These are phyloP conservation scores for Heteractis magnifica DNA, from an alignment of 92 coral and sea anemone species.

Conservation along the genomic window DNA sequence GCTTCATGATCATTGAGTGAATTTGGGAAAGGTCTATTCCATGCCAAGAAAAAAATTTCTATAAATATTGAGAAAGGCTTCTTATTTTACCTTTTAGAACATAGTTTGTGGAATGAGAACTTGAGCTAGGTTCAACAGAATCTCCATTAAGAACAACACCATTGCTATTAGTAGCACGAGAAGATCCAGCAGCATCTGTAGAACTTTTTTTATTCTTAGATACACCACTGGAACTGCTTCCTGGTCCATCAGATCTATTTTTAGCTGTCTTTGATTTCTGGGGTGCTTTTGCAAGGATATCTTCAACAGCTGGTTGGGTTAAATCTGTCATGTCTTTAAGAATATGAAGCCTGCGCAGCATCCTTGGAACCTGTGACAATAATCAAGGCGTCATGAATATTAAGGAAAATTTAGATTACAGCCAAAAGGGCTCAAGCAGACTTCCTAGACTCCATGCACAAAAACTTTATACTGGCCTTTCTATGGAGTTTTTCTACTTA, in stretches of 20 bases:
- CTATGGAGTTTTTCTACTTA: no score
- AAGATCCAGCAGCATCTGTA: slow-evolving; percentile 22
- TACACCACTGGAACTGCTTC: slow-evolving; percentile 17
- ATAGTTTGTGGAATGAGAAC: background rate
- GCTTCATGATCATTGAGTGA: no score
- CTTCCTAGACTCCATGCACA: no score
- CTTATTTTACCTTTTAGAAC: slow-evolving; percentile 47
- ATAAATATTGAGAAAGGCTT: background rate
- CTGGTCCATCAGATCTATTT: slow-evolving; percentile 52
- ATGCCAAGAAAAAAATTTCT: no score
- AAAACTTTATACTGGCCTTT: no score
- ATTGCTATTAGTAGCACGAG: slow-evolving; percentile 12
- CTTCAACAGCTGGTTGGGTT: slow-evolving; percentile 83
- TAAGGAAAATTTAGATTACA: no score
- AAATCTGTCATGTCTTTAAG: slow-evolving; percentile 81
- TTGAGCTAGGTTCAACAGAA: slow-evolving; percentile 22
- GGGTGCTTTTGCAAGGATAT: slow-evolving; percentile 55
- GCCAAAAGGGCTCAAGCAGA: no score
- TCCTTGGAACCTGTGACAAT: slow-evolving; percentile 69
- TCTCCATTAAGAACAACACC: slow-evolving; percentile 59
- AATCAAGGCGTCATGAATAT: background rate
- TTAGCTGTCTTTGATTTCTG: slow-evolving; percentile 55
- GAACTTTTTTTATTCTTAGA: slow-evolving; percentile 50
- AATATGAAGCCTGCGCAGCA: slow-evolving; percentile 77
- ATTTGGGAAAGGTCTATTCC: no score